Evolutionary conservation across 2,797 vertebrate genomes (phyloP).

Genomic region (Uromys caudimaculatus): DNA sequence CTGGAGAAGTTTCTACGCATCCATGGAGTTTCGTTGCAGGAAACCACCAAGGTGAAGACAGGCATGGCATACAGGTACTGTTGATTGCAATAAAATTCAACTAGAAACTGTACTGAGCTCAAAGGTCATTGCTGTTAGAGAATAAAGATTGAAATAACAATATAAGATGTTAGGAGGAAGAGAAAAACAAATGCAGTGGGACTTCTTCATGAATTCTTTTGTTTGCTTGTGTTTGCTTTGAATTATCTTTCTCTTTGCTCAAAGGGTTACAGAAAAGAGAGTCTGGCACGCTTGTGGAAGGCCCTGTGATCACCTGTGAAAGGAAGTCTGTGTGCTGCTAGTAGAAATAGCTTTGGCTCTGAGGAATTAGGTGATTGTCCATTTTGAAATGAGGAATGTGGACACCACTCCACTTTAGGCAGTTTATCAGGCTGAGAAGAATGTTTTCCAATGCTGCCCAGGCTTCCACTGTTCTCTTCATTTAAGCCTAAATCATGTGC

Average conservation of each 20-base stretch:
- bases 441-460: neutral
- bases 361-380: neutral
- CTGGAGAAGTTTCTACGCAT: constrained; percentile 92
- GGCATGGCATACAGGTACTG: constrained; percentile 90
- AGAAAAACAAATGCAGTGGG: neutral
- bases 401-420: neutral
- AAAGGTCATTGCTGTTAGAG: neutral
- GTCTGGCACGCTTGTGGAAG: neutral
- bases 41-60: constrained; percentile 88
- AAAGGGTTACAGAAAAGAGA: neutral
- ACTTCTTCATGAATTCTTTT: neutral
- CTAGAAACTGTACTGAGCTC: neutral
- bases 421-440: neutral
- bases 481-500: neutral
- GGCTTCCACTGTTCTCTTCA: constrained; percentile 9
- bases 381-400: neutral
- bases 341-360: neutral
- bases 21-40: constrained; percentile 91
- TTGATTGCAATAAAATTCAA: neutral
- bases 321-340: neutral
- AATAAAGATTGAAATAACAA: neutral
- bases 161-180: neutral
- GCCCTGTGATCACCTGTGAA: neutral
- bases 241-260: constrained; percentile 14
- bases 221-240: neutral